phyloP scores from a whole-genome alignment of 2,113 vertebrate species.

The Mirounga angustirostris region DNA sequence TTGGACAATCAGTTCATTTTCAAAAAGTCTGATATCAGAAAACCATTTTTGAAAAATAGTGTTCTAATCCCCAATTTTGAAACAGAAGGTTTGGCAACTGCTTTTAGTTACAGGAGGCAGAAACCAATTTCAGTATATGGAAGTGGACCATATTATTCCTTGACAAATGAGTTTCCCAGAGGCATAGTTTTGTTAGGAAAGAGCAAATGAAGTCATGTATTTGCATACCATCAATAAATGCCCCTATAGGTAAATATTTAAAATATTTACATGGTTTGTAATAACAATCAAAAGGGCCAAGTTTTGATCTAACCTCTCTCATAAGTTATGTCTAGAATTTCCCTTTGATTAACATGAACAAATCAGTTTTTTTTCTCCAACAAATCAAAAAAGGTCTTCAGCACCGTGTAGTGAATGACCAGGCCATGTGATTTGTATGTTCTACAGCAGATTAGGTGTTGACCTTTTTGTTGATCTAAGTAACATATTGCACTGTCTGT shows the following conservation, averaged over 20 bases:
- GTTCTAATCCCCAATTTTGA: not conserved
- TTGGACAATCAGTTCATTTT: not conserved
- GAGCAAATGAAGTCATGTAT: not conserved
- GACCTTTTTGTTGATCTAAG: not conserved
- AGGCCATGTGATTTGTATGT: not conserved
- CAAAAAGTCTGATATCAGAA: not conserved
- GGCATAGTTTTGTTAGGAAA: constrained; percentile 7
- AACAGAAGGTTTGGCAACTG: not conserved
- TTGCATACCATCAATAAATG: not conserved
- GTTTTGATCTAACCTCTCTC: not conserved
- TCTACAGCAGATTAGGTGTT: not conserved
- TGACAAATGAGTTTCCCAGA: not conserved
- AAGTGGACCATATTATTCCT: not conserved
- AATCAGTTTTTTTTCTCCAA: not conserved
- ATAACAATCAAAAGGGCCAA: not conserved
- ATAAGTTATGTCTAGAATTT: not conserved
- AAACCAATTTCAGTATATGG: not conserved
- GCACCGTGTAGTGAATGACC: not conserved
- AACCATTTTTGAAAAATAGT: not conserved
- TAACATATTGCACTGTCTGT: not conserved
- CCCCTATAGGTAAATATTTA: not conserved
- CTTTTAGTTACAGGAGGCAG: not conserved
- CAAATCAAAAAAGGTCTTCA: not conserved
- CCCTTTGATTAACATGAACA: not conserved
- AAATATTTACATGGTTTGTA: not conserved